phyloP scores from a whole-genome alignment of 2,888 invertebrate genomes.

The Eupeodes latifasciatus region DNA sequence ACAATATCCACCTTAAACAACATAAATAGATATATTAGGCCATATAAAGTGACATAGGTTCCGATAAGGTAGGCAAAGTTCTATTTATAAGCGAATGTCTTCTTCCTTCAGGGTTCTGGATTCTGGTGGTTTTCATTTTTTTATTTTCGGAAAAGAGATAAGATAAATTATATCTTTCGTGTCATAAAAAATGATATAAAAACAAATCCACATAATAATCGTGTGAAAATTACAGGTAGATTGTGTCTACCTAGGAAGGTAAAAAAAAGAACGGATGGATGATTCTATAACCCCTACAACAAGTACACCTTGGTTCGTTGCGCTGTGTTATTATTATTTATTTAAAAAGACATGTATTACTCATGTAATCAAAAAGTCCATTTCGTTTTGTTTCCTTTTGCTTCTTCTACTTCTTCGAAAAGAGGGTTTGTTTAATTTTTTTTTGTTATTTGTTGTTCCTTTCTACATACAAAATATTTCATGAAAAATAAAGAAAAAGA shows the following conservation, averaged over 20 bases:
- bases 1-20: neutral
- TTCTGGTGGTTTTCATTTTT: constrained; percentile 1
- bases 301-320: constrained; percentile 31
- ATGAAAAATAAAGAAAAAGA: constrained; percentile 24
- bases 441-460: constrained; percentile 13
- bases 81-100: constrained; percentile 11
- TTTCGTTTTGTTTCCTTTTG: constrained; percentile 61
- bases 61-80: constrained; percentile 2
- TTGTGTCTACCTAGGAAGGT: constrained; percentile 34
- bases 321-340: constrained; percentile 6
- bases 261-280: constrained; percentile 12
- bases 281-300: constrained; percentile 39
- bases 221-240: constrained; percentile 75
- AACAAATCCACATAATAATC: constrained; percentile 74
- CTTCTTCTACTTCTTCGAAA: neutral
- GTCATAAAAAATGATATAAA: constrained; percentile 65
- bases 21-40: constrained; percentile 18
- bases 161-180: constrained; percentile 69
- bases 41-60: constrained; percentile 6
- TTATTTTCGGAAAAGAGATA: constrained; percentile 51
- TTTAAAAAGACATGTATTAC: constrained; percentile 28
- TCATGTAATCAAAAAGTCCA: constrained; percentile 55
- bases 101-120: constrained; percentile 3
- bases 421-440: constrained; percentile 52
- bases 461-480: constrained; percentile 37